Evolutionary conservation across 2,888 invertebrate species (phyloP), one percentile per base, ranked within the genome.

Genomic region (Orthosia cruda): DNA sequence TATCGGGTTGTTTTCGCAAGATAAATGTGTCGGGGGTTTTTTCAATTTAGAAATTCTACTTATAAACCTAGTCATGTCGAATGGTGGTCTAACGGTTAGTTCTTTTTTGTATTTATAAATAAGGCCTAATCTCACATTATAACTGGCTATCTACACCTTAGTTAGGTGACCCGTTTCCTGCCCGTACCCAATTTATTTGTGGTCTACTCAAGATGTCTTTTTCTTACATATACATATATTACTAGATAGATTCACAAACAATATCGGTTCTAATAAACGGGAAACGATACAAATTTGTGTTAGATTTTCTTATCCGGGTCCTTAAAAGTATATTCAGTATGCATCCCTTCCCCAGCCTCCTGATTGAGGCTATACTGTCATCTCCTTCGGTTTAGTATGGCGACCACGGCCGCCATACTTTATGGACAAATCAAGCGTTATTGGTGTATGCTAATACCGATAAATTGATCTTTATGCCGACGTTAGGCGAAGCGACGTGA

Each of bases 391-490:
- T 59, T 81, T 32, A 55, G 59, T 59, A 78, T 71, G 68, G 45
- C 62, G 26, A 62, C 18, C 76, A 69, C 65, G 80, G 26, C 58
- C 3, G 50, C 67, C 45, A 15, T 67, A 71, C 59, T 79, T 83
- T 65, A 71, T 57, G 61, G 58, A 50, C 50, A 74, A 78, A 80
- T 76, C 66, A 81, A 72, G 66, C 72, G 70, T 59, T 80, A 84
- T 80, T 69, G 69, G 58, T 49, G 52, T 66, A 80, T 70, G 65
- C 62, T 49, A 75, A 75, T 76, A 54, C 66, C 66, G 54, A 79
- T 77, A 79, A 78, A 83, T 74, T 73, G 74, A 75, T 77, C 47
- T 80, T 65, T 75, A 81, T 63, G 73, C 45, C 23, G 50, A 71
- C 69, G 74, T 72, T 65, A 67, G 66, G 54, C 23, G 23, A 9